Base-by-base conservation (phyloP, 2,797 vertebrate genomes). In the Monodelphis domestica region DNA sequence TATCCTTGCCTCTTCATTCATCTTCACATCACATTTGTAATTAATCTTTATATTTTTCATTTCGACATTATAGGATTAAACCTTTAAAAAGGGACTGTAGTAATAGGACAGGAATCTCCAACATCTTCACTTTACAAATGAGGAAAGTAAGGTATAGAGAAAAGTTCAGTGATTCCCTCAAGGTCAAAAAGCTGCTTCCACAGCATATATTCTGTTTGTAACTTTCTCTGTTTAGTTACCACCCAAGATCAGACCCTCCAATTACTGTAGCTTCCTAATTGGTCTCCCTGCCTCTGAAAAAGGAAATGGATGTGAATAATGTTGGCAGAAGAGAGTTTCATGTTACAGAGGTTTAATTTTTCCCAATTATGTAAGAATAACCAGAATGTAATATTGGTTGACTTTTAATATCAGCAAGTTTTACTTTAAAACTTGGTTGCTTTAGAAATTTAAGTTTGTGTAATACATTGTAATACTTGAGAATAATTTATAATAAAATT, bases 401-500 rank as follows among this genome's bases (percentile, higher is more conserved):
- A 78, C 53, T 89, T 94, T 93, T 55, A 63, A 56, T 5, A 0
- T 91, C 21, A 56, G 30, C 89, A 63, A 51, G 1, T 89, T 12
- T 33, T 88, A 87, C n/a, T 87, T 92, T 89, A 59, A 90, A 51
- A 52, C 33, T 78, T 78, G n/a, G 63, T 50, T 84, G 38, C 9
- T 26, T 26, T 84, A 84, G 9, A 84, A 3, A 45, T 84, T 84
- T 50, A 84, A 84, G 50, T 38, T 26, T 84, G 3, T 50, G 14
- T 84, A 50, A 84, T 90, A 91, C 11, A 55, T 55, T 88, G 54
- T 78, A 0, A 53, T 50, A 94, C 88, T 89, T 94, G 21, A 91
- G 78, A 87, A 53, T 94, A n/a, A n/a, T n/a, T n/a, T n/a, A 56
- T 93, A 89, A 84, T 50, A 17, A 14, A 26, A 63, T 33, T 89